Conservation (phyloP, 2,888 invertebrate species). For the Drosophila villosipedis region DNA sequence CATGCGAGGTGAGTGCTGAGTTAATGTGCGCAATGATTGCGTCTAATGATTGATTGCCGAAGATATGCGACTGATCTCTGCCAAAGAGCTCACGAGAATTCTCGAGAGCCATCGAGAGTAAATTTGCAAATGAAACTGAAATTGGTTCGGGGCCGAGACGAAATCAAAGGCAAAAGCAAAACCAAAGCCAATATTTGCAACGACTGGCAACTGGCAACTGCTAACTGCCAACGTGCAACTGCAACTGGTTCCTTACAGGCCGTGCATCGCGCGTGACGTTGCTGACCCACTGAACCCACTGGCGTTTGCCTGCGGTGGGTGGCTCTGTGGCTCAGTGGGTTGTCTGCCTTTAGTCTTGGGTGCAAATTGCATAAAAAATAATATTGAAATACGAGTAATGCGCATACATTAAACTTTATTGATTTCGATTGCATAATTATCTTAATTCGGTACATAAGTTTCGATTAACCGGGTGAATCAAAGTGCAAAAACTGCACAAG, state of each 20-base stretch:
- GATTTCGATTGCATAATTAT: slow-evolving; percentile 78
- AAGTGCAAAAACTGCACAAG: slow-evolving; percentile 34
- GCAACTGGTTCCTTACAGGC: slow-evolving; percentile 62
- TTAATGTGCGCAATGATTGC: slow-evolving; percentile 76
- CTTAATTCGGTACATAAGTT: slow-evolving; percentile 58
- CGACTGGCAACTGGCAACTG: slow-evolving; percentile 32
- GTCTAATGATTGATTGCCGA: slow-evolving; percentile 78
- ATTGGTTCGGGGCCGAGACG: slow-evolving; percentile 47
- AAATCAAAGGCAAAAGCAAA: slow-evolving; percentile 11
- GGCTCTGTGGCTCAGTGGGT: slow-evolving; percentile 50
- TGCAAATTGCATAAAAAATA: slow-evolving; percentile 68
- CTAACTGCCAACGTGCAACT: slow-evolving; percentile 43
- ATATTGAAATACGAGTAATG: slow-evolving; percentile 66
- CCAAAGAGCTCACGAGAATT: slow-evolving; percentile 8
- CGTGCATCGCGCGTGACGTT: slow-evolving; percentile 69
- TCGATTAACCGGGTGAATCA: slow-evolving; percentile 37
- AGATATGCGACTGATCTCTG: slow-evolving; percentile 53
- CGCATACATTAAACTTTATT: slow-evolving; percentile 73
- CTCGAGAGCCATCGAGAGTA: slow-evolving; percentile 53
- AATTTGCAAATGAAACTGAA: slow-evolving; percentile 77
- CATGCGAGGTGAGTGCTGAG: slow-evolving; percentile 64
- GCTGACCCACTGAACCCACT: slow-evolving; percentile 78
- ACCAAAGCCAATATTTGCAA: slow-evolving; percentile 14
- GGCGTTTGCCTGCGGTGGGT: slow-evolving; percentile 55
- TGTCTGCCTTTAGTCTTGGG: slow-evolving; percentile 54